Evolutionary conservation across 2,797 vertebrate species (phyloP).

Genomic region (Mormyrus proboscirostris): DNA sequence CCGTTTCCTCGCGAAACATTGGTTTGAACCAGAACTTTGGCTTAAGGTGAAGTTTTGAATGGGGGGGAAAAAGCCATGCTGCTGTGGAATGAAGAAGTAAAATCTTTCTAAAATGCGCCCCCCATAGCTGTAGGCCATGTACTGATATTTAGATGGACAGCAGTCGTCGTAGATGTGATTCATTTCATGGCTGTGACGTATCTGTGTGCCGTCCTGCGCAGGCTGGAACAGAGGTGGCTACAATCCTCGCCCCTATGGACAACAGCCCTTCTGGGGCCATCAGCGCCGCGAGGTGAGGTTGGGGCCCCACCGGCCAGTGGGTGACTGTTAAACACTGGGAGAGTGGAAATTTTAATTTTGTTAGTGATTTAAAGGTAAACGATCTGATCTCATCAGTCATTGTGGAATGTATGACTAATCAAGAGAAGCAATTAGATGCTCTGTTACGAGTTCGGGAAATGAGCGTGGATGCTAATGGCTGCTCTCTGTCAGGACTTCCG

Average conservation of each 20-base stretch:
- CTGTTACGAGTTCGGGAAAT: not conserved
- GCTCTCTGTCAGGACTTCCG: constrained; percentile 47
- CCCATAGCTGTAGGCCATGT: not conserved
- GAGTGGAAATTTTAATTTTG: constrained; percentile 18
- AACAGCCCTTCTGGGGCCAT: constrained; percentile 61
- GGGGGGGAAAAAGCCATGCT: not conserved
- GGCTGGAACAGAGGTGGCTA: constrained; percentile 56
- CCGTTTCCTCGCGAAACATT: not conserved
- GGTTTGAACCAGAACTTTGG: not conserved
- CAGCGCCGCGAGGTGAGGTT: constrained; percentile 65
- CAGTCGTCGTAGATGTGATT: not conserved
- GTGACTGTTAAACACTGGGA: not conserved
- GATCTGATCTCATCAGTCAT: not conserved
- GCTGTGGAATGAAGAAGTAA: not conserved
- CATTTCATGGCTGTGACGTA: not conserved
- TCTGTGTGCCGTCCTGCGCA: constrained; percentile 38
- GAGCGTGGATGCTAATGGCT: not conserved
- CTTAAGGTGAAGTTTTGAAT: not conserved
- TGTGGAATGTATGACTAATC: not conserved
- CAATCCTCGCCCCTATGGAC: constrained; percentile 53
- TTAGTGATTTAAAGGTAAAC: not conserved
- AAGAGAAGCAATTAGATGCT: not conserved
- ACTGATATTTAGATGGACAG: not conserved
- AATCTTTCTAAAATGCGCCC: not conserved
- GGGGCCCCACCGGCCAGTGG: not conserved